Evolutionary conservation across 2,888 invertebrate genomes (phyloP), one percentile per base, ranked within the genome.

Genomic region (Drosophila pegasa): DNA sequence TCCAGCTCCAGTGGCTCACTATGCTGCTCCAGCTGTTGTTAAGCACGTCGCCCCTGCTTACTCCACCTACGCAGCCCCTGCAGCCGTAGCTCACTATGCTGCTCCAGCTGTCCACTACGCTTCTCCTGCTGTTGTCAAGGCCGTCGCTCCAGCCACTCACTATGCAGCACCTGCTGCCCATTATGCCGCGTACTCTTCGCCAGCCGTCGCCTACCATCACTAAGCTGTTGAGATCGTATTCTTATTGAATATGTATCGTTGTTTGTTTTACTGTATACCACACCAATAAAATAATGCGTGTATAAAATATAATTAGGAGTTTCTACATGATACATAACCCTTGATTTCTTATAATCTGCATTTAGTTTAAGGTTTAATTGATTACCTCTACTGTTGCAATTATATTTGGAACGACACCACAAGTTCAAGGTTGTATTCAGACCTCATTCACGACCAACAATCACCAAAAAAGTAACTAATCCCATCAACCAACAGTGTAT

Each of bases 381-480:
- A 78, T 76, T 78, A 78, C 60, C 20, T 60, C 71, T 66, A 74
- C 54, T 71, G 63, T 71, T 68, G 65, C 72, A 88, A 86, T 75
- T 80, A 66, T 73, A 57, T 75, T 54, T 57, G 64, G 60, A 61
- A 72, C 81, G 89, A 78, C 89, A 89, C 88, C 89, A 88, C 84
- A 88, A 88, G 80, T 80, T 84, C 82, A 59, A 70, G 68, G 70
- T 67, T 68, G 58, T 74, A 60, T 73, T 51, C 50, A 64, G 54
- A 69, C 72, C 86, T 80, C 85, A 80, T 75, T 84, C 70, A 73
- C 54, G 63, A 62, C 70, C 54, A 55, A 51, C 65, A 75, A 61
- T 48, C 22, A 29, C 27, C 65, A 58, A 59, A 63, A 71, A 68
- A 70, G 73, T 58, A 68, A 67, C 80, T 86, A 83, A 83, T 75